phyloP scores from a whole-genome alignment of 1,140 invertebrate genomes.

The Drosophila oshimai region DNA sequence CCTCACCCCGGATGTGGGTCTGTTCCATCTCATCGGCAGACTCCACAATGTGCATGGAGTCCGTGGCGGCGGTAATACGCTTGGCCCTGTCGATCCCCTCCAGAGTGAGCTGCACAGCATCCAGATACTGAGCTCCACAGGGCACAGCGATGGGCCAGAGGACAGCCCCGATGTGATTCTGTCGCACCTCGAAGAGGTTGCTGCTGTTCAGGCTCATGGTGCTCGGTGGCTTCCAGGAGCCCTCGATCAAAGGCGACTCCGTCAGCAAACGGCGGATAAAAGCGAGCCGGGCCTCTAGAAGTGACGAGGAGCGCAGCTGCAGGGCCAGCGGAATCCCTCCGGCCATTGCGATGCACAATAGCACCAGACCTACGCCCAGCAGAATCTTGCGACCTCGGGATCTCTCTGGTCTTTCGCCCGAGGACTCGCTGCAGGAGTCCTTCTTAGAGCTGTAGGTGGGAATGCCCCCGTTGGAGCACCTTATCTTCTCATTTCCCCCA shows the following conservation, averaged over 20 bases:
- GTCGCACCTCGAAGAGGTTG: conserved; percentile 59
- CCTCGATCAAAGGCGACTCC: conserved; percentile 85
- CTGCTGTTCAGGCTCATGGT: conserved; percentile 62
- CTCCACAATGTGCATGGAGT: conserved; percentile 75
- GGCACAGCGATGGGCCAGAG: conserved; percentile 87
- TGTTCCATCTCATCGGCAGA: conserved; percentile 84
- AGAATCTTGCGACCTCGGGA: conserved; percentile 69
- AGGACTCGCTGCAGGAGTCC: conserved; percentile 68
- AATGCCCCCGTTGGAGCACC: conserved; percentile 70
- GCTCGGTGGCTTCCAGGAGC: conserved; percentile 81
- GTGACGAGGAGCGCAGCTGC: conserved; percentile 84
- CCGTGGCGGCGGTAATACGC: conserved; percentile 84
- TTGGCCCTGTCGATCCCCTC: conserved; percentile 86
- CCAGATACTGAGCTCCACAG: conserved; percentile 86
- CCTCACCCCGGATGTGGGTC: conserved; percentile 85
- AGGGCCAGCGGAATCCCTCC: conserved; percentile 84
- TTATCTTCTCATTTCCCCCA: conserved; percentile 67
- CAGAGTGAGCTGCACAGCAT: conserved; percentile 86
- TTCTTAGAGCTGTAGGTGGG: conserved; percentile 65
- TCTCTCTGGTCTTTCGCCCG: conserved; percentile 50
- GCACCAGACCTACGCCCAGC: conserved; percentile 58
- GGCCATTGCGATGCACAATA: conserved; percentile 77
- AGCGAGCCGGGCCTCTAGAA: conserved; percentile 84
- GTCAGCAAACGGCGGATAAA: conserved; percentile 85
- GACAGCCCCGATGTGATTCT: conserved; percentile 83